These are phyloP conservation scores for Leptinotarsa rubiginosa DNA, from an alignment of 2,888 invertebrate species.

Conservation along the genomic window DNA sequence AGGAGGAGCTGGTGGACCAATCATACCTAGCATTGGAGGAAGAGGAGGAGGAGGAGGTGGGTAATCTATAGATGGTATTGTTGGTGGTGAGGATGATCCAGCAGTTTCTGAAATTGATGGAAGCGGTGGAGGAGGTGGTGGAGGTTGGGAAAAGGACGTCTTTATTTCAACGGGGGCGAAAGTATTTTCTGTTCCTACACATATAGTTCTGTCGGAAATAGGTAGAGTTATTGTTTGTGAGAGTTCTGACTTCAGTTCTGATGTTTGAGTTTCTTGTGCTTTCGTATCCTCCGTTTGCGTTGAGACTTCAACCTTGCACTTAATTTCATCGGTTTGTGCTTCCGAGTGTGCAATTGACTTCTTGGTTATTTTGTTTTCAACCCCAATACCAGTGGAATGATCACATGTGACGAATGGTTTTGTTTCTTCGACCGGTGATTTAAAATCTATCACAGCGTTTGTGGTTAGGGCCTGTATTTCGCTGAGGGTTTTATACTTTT, in stretches of 20 bases:
- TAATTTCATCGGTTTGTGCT: slow-evolving; percentile 36
- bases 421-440: slow-evolving; percentile 63
- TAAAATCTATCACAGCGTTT: slow-evolving; percentile 69
- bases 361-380: slow-evolving; percentile 37
- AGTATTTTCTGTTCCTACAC: slow-evolving; percentile 8
- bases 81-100: slow-evolving; percentile 40
- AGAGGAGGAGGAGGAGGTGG: slow-evolving; percentile 46
- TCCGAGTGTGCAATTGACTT: slow-evolving; percentile 37
- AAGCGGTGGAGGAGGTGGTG: slow-evolving; percentile 63
- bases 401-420: slow-evolving; percentile 56
- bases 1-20: slow-evolving; percentile 47
- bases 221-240: no score
- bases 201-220: not conserved
- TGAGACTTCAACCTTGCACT: slow-evolving; percentile 30
- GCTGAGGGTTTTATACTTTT: slow-evolving; percentile 71
- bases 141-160: slow-evolving; percentile 50
- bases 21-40: slow-evolving; percentile 51
- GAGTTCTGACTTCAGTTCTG: no score
- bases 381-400: slow-evolving; percentile 39
- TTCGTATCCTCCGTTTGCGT: slow-evolving; percentile 43
- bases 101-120: slow-evolving; percentile 59
- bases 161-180: slow-evolving; percentile 60
- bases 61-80: slow-evolving; percentile 40
- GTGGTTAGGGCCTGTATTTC: slow-evolving; percentile 71
- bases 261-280: slow-evolving; percentile 34